Evolutionary conservation across 2,888 invertebrate genomes (phyloP), one percentile per base, ranked within the genome.

Genomic region (Azorinus chamasolen): DNA sequence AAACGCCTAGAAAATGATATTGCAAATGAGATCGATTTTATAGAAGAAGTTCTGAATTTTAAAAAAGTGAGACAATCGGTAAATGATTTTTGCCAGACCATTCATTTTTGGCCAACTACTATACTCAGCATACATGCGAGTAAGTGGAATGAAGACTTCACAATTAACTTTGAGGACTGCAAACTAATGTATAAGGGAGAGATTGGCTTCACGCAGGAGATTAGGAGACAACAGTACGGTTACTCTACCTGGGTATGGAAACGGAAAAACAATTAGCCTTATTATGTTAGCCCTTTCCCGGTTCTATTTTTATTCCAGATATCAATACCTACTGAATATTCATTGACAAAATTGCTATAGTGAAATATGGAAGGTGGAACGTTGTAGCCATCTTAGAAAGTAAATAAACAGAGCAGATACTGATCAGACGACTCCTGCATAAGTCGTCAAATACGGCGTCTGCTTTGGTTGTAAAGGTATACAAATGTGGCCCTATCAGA

Each of bases 201-300:
- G 46, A 71, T 77, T 22, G 24, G 18, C 12, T 77, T 77, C 32
- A 68, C 65, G 20, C 71, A 71, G 53, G 43, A 41, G 41, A 77
- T 77, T n/a, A 48, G 76, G n/a, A 66, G 51, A 62, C 20, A 51
- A 25, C 76, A 77, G 37, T 77, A 71, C 27, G 71, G 71, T 1
- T 57, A 53, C 16, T 69, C 75, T 6, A 48, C 51, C 1, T 75
- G 75, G 75, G 39, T 37, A 12, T 41, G 41, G 41, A n/a, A n/a
- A n/a, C n/a, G n/a, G n/a, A n/a, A n/a, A n/a, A n/a, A n/a, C n/a
- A n/a, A n/a, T n/a, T n/a, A n/a, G n/a, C n/a, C n/a, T n/a, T n/a
- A n/a, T n/a, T n/a, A n/a, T n/a, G n/a, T n/a, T n/a, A n/a, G n/a
- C n/a, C n/a, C n/a, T n/a, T n/a, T n/a, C n/a, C n/a, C n/a, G n/a